Conservation (phyloP, 2,888 invertebrate species). For the Cactoblastis cactorum region DNA sequence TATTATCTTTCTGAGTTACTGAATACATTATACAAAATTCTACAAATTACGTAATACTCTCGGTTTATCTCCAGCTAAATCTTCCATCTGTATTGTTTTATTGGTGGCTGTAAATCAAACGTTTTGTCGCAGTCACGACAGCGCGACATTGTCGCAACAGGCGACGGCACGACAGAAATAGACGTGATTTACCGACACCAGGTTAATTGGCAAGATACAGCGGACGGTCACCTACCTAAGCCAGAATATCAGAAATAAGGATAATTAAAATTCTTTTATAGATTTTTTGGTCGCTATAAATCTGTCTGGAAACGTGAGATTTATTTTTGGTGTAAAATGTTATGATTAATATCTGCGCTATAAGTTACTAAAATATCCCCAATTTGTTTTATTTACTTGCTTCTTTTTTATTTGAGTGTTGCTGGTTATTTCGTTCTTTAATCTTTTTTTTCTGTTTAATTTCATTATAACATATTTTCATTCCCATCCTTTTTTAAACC, state of each 20-base stretch:
- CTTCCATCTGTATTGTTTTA: constrained; percentile 9
- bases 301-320: background rate
- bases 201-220: constrained; percentile 16
- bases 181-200: constrained; percentile 17
- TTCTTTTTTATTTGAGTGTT: background rate
- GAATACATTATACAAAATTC: background rate
- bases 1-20: too few relatives aligned
- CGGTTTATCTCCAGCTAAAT: constrained; percentile 2
- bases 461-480: too few relatives aligned
- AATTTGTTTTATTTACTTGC: too few relatives aligned
- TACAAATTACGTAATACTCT: constrained; percentile 2
- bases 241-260: background rate
- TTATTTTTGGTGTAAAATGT: background rate
- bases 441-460: background rate
- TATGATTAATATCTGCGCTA: background rate
- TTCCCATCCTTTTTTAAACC: too few relatives aligned
- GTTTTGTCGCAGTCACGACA: constrained; percentile 11
- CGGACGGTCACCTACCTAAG: background rate
- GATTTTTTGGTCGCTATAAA: background rate
- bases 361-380: background rate
- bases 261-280: background rate
- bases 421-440: background rate
- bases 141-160: constrained; percentile 20
- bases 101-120: constrained; percentile 7
- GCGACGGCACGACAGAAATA: constrained; percentile 14